These are phyloP conservation scores for Phaethornis superciliosus DNA, from an alignment of 2,113 vertebrate genomes.

Conservation along the genomic window DNA sequence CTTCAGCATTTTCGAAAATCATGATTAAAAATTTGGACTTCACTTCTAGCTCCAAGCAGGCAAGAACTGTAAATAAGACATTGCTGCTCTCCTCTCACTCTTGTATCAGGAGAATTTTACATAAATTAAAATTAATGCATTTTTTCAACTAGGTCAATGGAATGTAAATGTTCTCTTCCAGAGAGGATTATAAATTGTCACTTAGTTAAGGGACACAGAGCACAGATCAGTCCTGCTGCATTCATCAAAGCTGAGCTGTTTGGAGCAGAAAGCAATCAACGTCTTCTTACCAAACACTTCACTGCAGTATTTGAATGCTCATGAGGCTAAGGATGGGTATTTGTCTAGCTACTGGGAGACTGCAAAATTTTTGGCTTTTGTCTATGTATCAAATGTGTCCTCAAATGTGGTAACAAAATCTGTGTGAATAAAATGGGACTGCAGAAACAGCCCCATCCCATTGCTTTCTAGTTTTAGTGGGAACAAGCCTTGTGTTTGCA, in stretches of 20 bases:
- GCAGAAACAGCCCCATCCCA: background rate
- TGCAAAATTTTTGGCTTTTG: background rate
- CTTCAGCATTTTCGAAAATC: slow-evolving; percentile 11
- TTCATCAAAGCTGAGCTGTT: slow-evolving; percentile 50
- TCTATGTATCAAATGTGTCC: background rate
- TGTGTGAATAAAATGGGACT: background rate
- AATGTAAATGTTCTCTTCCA: slow-evolving; percentile 69
- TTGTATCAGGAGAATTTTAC: slow-evolving; percentile 53
- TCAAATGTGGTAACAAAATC: background rate
- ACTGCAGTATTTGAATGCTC: background rate
- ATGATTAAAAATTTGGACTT: slow-evolving; percentile 53
- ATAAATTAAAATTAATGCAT: slow-evolving; percentile 73
- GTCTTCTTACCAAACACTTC: slow-evolving; percentile 11
- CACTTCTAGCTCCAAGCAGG: slow-evolving; percentile 36
- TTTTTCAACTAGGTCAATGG: slow-evolving; percentile 72
- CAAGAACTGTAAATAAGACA: slow-evolving; percentile 29
- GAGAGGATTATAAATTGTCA: slow-evolving; percentile 60
- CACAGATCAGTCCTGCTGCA: slow-evolving; percentile 28
- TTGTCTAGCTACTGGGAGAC: background rate
- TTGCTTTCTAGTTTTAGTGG: background rate
- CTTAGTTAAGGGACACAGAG: slow-evolving; percentile 34
- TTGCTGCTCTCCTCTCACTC: background rate
- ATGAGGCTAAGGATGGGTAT: background rate
- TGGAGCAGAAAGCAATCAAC: slow-evolving; percentile 14
- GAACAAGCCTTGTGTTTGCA: background rate